A percentile compares a stretch with the other conserved stretches of the same genome.
Conservation (phyloP, 2,888 invertebrate genomes). For the Yponomeuta malinellus region DNA sequence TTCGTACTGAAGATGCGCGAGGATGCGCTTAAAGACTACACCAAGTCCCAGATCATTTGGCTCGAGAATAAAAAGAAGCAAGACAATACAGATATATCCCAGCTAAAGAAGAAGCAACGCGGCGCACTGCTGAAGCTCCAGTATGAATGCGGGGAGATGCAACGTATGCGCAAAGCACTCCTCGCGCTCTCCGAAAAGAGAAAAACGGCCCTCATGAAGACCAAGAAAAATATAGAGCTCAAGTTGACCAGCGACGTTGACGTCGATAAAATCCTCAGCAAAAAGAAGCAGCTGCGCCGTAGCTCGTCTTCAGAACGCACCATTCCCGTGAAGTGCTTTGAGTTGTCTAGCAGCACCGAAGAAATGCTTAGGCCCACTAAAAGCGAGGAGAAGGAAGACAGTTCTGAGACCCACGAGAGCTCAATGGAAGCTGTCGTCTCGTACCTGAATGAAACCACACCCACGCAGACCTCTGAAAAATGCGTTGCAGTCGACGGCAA, state of each 20-base stretch:
- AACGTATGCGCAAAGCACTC: constrained; percentile 69
- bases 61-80: constrained; percentile 66
- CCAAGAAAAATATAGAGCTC: constrained; percentile 61
- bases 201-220: constrained; percentile 61
- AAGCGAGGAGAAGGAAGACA: not conserved
- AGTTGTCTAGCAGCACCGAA: constrained; percentile 62
- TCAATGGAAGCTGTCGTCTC: constrained; percentile 21
- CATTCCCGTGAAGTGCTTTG: constrained; percentile 63
- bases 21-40: constrained; percentile 66
- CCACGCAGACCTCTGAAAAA: constrained; percentile 47
- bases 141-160: constrained; percentile 82
- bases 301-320: constrained; percentile 38
- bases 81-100: constrained; percentile 61
- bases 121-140: constrained; percentile 79
- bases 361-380: constrained; percentile 37
- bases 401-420: constrained; percentile 47
- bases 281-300: constrained; percentile 52
- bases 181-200: constrained; percentile 60
- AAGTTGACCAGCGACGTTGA: constrained; percentile 53
- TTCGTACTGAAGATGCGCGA: constrained; percentile 67
- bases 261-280: constrained; percentile 52
- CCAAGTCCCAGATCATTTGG: constrained; percentile 68
- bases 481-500: constrained; percentile 59
- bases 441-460: constrained; percentile 35
- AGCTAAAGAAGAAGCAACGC: constrained; percentile 80